Evolutionary conservation across 2,888 invertebrate species (phyloP).

Genomic region (Apotomis capreana): DNA sequence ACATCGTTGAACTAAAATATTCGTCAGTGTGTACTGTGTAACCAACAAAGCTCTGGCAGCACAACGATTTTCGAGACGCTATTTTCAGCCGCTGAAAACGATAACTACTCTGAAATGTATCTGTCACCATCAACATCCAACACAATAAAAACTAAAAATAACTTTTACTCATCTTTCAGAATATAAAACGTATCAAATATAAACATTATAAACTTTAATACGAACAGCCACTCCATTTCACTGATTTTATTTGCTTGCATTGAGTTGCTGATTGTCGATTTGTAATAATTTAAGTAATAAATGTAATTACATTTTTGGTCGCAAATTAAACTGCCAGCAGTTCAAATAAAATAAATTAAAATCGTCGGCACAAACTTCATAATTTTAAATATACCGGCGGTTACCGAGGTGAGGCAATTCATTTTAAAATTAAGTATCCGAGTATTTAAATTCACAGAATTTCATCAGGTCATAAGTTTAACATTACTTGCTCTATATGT

Average conservation of each 20-base stretch:
- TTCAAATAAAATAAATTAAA: conserved; percentile 54
- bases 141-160: conserved; percentile 2
- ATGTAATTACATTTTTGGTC: conserved; percentile 57
- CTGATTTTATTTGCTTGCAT: conserved; percentile 37
- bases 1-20: not conserved
- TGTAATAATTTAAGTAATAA: conserved; percentile 57
- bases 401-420: conserved; percentile 33
- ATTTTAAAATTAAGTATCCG: conserved; percentile 43
- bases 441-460: conserved; percentile 54
- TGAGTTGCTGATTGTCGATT: conserved; percentile 40
- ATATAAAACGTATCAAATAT: not conserved
- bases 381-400: conserved; percentile 35
- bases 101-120: conserved; percentile 7
- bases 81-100: conserved; percentile 10
- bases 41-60: not conserved
- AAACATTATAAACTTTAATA: conserved; percentile 6
- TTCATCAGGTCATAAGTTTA: conserved; percentile 62
- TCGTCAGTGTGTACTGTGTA: not conserved
- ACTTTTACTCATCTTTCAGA: not conserved
- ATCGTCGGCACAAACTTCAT: conserved; percentile 39
- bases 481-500: conserved; percentile 55
- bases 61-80: not conserved
- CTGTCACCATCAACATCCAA: conserved; percentile 9
- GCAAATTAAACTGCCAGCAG: conserved; percentile 60
- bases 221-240: conserved; percentile 26